Evolutionary conservation across 2,797 vertebrate species (phyloP).

Genomic region (Parotocinclus haroldoi): DNA sequence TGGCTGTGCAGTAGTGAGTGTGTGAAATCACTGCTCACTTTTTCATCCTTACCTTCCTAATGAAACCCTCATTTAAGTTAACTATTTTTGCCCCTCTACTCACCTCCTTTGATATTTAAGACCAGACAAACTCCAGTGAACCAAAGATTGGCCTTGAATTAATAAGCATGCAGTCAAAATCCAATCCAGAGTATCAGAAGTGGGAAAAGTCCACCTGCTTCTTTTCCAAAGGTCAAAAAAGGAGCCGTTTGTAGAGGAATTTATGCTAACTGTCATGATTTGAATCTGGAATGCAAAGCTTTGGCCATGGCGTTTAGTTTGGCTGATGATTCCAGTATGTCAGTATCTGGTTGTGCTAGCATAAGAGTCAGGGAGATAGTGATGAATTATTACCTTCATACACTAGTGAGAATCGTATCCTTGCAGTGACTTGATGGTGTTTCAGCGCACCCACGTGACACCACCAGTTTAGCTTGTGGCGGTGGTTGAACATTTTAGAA

Average conservation of each 20-base stretch:
- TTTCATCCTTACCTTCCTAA: slow-evolving; percentile 10
- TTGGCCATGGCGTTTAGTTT: slow-evolving; percentile 55
- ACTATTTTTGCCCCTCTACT: slow-evolving; percentile 48
- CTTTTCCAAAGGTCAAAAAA: slow-evolving; percentile 79
- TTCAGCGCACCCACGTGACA: slow-evolving; percentile 84
- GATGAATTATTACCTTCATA: slow-evolving; percentile 82
- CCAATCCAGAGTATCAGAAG: slow-evolving; percentile 61
- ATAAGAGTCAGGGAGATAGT: slow-evolving; percentile 90
- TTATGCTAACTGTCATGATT: slow-evolving; percentile 51
- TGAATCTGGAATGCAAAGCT: slow-evolving; percentile 52
- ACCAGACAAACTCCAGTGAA: slow-evolving; percentile 77
- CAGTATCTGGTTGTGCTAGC: slow-evolving; percentile 75
- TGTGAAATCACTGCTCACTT: slow-evolving; percentile 58
- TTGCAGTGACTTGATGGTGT: slow-evolving; percentile 81
- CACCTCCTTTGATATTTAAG: slow-evolving; percentile 55
- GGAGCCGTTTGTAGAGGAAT: slow-evolving; percentile 73
- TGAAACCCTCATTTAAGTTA: slow-evolving; percentile 37
- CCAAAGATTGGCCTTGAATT: slow-evolving; percentile 97
- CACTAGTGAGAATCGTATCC: slow-evolving; percentile 82
- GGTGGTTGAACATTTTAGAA: slow-evolving; percentile 87
- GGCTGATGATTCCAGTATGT: slow-evolving; percentile 60
- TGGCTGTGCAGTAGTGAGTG: slow-evolving; percentile 76
- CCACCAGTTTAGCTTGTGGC: slow-evolving; percentile 82
- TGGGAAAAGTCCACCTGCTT: slow-evolving; percentile 53
- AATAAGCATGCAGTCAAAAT: slow-evolving; percentile 68